Base-by-base conservation (phyloP, 2,797 vertebrate species). In the Arremon aurantiirostris region DNA sequence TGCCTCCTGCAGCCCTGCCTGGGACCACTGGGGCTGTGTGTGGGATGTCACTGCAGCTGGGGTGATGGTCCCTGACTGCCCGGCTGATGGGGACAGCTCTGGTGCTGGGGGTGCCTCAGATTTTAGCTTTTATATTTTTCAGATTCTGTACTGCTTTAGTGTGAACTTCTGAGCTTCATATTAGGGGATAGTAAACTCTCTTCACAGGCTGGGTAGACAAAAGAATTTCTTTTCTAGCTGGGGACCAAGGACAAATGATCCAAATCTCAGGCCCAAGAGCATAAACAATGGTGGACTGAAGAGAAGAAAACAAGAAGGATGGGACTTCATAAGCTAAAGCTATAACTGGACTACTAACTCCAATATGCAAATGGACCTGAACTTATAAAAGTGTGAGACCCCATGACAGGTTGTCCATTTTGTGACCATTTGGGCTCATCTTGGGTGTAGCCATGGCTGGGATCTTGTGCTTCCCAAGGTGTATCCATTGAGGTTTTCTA, bases 401-500 rank as follows among this genome's bases (percentile, higher is more conserved):
- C 11, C 4, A 3, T 19, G 24, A 19, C 24, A 1, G 2, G 24
- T 27, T 0, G 8, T 12, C 24, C 34, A 37, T 37, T 57, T 57
- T 26, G n/a, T 26, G 23, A 26, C 23, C 16, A 35, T 57, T 37
- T 37, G 34, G 34, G 24, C 19, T 59, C 24, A 59, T 27, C 34
- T 27, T 27, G 56, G 16, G 11, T 27, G 56, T 19, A 37, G 56
- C 24, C 24, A 17, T 19, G 24, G 17, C 24, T 59, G 56, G 56
- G 34, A 17, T 37, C 56, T 59, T 27, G 11, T 37, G 12, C 24
- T 37, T 10, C 34, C 56, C 24, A 59, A 59, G 34, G 34, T 27
- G 34, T 27, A 27, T 27, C 56, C 12, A 19, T 13, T 59, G 24
- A 37, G 35, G 56, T 35, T 12, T 59, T 27, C 17, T 59, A 59